Evolutionary conservation across 2,113 vertebrate species (phyloP).

Genomic region (Phylloscopus trochiloides): DNA sequence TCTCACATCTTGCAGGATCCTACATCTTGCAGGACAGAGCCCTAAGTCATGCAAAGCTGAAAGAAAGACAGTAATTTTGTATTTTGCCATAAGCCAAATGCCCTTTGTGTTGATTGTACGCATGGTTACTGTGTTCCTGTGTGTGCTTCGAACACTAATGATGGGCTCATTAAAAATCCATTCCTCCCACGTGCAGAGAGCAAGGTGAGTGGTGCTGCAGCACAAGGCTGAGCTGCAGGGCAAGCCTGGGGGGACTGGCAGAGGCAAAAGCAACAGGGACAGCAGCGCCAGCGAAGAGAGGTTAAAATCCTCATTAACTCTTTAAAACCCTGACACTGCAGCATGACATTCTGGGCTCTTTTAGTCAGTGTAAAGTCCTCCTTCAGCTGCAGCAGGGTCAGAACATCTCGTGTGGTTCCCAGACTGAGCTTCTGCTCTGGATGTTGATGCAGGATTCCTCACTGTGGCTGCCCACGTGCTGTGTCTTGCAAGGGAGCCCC

Average conservation of each 20-base stretch:
- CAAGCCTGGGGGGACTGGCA: not conserved
- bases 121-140: not conserved
- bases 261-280: not conserved
- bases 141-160: not conserved
- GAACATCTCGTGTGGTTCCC: not conserved
- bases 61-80: not conserved
- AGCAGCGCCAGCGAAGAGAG: not conserved
- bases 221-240: not conserved
- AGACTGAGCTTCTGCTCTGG: not conserved
- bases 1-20: not conserved
- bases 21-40: not conserved
- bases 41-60: not conserved
- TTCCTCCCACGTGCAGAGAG: not conserved
- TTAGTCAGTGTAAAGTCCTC: not conserved
- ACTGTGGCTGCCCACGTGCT: fast-evolving
- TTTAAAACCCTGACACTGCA: not conserved
- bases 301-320: not conserved
- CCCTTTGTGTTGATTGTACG: not conserved
- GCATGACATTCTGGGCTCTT: not conserved
- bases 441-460: fast-evolving
- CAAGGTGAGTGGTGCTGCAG: not conserved
- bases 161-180: conserved; percentile 20
- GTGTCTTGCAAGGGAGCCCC: not conserved
- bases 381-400: not conserved
- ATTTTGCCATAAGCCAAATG: not conserved